Evolutionary conservation across 1,140 invertebrate species (phyloP).

Genomic region (Cydia pomonella): DNA sequence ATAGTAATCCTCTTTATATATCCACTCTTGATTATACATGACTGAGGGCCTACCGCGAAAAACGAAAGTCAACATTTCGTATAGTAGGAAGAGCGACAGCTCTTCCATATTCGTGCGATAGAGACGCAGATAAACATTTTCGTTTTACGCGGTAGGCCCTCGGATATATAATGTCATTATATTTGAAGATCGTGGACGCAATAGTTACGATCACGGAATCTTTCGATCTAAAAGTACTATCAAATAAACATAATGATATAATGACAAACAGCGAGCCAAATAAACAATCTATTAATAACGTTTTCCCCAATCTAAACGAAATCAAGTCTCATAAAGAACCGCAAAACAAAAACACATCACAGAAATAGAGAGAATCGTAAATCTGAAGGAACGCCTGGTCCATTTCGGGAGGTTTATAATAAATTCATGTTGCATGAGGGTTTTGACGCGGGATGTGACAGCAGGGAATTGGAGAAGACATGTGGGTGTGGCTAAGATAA

Average conservation of each 20-base stretch:
- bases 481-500: neutral
- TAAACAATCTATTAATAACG: neutral
- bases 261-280: neutral
- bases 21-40: too few relatives aligned
- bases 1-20: too few relatives aligned
- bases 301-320: neutral
- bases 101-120: too few relatives aligned
- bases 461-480: neutral
- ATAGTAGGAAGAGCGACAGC: too few relatives aligned
- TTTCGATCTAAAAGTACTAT: neutral
- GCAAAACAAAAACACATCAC: conserved; percentile 13
- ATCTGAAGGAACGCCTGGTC: neutral
- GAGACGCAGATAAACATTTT: too few relatives aligned
- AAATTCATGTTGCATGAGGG: neutral
- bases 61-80: too few relatives aligned
- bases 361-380: neutral
- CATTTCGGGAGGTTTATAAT: conserved; percentile 4
- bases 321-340: conserved; percentile 2
- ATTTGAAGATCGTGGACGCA: too few relatives aligned
- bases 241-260: neutral
- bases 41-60: too few relatives aligned
- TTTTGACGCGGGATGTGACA: neutral
- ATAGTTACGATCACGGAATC: neutral
- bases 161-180: too few relatives aligned
- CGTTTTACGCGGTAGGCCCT: too few relatives aligned